Evolutionary conservation across 2,797 vertebrate genomes (phyloP).

Genomic region (Poeciliopsis turneri): DNA sequence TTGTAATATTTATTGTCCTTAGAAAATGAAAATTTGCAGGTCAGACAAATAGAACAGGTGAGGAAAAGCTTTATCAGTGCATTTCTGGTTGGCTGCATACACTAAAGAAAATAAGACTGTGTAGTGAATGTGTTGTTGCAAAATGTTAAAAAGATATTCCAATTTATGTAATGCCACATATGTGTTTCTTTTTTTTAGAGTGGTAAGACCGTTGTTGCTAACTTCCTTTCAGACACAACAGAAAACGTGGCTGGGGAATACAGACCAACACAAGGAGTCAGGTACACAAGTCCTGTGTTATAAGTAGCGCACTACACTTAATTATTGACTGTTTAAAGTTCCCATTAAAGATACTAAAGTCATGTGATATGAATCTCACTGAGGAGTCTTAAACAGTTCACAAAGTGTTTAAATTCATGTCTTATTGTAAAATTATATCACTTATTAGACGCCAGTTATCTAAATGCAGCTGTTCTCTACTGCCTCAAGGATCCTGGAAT

Average conservation of each 20-base stretch:
- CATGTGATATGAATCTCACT: neutral
- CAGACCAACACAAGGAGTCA: constrained; percentile 91
- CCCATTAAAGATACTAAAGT: neutral
- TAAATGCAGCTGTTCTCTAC: constrained; percentile 2
- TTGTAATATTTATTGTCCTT: neutral
- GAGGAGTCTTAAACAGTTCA: neutral
- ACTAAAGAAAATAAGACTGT: neutral
- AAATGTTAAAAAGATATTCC: neutral
- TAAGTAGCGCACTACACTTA: neutral
- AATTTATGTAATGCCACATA: neutral
- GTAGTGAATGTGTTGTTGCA: neutral
- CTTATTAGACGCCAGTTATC: neutral
- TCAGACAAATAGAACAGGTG: neutral
- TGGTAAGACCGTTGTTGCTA: constrained; percentile 91
- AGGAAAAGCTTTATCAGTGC: neutral
- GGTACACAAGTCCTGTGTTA: constrained; percentile 78
- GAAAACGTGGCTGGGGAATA: constrained; percentile 88
- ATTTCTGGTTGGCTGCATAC: neutral
- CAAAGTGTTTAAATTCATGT: neutral
- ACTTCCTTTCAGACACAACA: constrained; percentile 89
- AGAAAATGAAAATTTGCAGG: neutral
- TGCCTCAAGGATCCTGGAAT: constrained; percentile 90
- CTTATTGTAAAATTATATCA: neutral
- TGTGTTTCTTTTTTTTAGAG: constrained; percentile 77
- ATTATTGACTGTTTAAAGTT: neutral